Evolutionary conservation across 2,113 vertebrate genomes (phyloP).

Genomic region (Saguinus imperator): DNA sequence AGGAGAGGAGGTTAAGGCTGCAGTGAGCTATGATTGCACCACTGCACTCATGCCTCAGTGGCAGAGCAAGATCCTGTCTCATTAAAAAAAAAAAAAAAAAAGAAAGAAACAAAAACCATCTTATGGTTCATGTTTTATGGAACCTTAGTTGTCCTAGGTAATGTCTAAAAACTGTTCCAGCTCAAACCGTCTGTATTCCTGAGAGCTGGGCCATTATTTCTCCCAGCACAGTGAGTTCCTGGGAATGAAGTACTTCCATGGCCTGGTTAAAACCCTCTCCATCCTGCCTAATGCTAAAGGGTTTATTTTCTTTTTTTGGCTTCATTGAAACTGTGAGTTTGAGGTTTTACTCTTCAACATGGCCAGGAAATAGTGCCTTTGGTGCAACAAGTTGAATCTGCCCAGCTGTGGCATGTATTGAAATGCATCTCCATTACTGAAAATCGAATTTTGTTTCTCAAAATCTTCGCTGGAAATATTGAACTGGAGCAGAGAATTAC

Average conservation of each 20-base stretch:
- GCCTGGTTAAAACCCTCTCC: neutral
- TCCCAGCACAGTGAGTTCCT: too few species aligned
- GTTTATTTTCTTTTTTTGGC: neutral
- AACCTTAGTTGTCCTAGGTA: neutral
- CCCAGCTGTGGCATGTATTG: neutral
- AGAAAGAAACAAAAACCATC: neutral
- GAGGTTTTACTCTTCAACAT: accelerated
- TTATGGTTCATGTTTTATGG: neutral
- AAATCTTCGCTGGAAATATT: constrained; percentile 64
- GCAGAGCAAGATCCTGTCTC: too few species aligned
- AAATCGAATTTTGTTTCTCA: constrained; percentile 54
- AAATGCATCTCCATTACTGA: neutral
- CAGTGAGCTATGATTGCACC: too few species aligned
- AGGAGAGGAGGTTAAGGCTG: too few species aligned
- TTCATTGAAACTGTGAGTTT: neutral
- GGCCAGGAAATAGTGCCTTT: neutral
- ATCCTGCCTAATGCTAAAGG: neutral
- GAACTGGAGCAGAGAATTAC: constrained; percentile 76
- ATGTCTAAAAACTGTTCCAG: neutral
- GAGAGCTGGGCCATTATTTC: neutral
- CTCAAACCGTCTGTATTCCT: neutral
- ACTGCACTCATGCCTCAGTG: too few species aligned
- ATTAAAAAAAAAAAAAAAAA: too few species aligned
- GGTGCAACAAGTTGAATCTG: neutral
- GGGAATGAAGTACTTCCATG: neutral